Conservation (phyloP, 30 jellyfish, hydroid and myxozoan species). For the Calvadosia cruxmelitensis region DNA sequence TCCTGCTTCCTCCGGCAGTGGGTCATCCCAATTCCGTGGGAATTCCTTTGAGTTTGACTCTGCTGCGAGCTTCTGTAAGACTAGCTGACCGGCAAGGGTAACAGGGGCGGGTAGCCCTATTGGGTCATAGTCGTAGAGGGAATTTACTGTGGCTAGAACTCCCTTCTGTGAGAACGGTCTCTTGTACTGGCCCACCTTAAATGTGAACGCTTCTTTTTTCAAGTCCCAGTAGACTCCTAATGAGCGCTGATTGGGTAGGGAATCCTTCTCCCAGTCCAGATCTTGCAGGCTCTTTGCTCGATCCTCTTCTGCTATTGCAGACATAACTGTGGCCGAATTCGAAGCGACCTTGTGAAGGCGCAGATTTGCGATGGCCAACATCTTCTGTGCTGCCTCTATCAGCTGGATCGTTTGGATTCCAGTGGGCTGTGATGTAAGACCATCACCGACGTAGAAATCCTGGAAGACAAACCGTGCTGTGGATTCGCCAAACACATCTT, state of each 20-base stretch:
- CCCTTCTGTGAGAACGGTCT: slow-evolving; percentile 27
- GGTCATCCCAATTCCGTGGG: slow-evolving; percentile 28
- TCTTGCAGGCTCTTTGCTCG: slow-evolving; percentile 11
- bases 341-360: slow-evolving; percentile 16
- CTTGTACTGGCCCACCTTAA: slow-evolving; percentile 8
- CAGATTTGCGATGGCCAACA: slow-evolving; percentile 3
- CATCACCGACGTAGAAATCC: slow-evolving; percentile 45
- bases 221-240: slow-evolving; percentile 30
- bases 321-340: slow-evolving; percentile 16
- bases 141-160: slow-evolving; percentile 7
- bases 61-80: slow-evolving; percentile 10
- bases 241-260: slow-evolving; percentile 27
- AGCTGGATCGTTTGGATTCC: slow-evolving; percentile 12
- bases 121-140: background rate
- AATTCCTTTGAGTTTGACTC: background rate
- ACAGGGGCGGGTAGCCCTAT: slow-evolving; percentile 33
- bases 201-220: slow-evolving; percentile 19
- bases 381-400: slow-evolving; percentile 5
- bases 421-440: too few species aligned
- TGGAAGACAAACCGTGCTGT: slow-evolving; percentile 22
- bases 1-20: too few species aligned
- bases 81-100: slow-evolving; percentile 20
- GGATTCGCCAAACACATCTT: too few species aligned
- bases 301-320: slow-evolving; percentile 18
- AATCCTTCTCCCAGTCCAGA: slow-evolving; percentile 8